These are phyloP conservation scores for Chionodraco myersi DNA, from an alignment of 2,113 vertebrate genomes.

Conservation along the genomic window DNA sequence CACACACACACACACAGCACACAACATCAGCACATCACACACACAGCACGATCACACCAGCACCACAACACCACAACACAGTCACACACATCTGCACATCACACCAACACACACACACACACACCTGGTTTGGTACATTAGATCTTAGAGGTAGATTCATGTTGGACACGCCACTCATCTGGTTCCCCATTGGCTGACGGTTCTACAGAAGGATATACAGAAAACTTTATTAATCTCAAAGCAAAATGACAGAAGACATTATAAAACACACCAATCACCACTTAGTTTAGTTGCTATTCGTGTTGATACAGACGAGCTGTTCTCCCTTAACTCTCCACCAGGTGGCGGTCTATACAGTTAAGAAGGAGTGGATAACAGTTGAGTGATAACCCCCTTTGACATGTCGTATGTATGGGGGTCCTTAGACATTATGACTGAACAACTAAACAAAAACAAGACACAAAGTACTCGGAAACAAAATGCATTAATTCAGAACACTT, in stretches of 20 bases:
- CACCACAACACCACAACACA: too few species aligned
- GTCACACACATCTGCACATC: too few species aligned
- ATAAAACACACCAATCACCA: too few species aligned
- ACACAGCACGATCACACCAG: too few species aligned
- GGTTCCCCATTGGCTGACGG: conserved; percentile 94
- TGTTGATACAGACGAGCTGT: not conserved
- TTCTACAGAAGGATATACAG: conserved; percentile 82
- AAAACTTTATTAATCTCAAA: not conserved
- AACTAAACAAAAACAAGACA: not conserved
- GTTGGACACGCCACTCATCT: conserved; percentile 92
- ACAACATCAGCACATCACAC: too few species aligned
- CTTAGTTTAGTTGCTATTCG: conserved; percentile 6
- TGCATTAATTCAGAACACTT: not conserved
- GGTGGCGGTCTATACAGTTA: conserved; percentile 49
- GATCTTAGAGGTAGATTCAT: conserved; percentile 96
- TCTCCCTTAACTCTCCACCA: conserved; percentile 60
- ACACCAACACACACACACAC: not conserved
- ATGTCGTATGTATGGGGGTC: not conserved
- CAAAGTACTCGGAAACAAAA: not conserved
- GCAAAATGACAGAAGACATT: not conserved
- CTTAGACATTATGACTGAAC: not conserved
- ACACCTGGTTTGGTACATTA: conserved; percentile 94
- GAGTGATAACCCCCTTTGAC: not conserved
- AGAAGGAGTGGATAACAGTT: not conserved
- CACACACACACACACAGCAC: too few species aligned